Percentiles rank a stretch among this genome's conserved stretches.
Evolutionary conservation across 2,113 vertebrate species (phyloP).

Genomic region (Ameiurus melas): DNA sequence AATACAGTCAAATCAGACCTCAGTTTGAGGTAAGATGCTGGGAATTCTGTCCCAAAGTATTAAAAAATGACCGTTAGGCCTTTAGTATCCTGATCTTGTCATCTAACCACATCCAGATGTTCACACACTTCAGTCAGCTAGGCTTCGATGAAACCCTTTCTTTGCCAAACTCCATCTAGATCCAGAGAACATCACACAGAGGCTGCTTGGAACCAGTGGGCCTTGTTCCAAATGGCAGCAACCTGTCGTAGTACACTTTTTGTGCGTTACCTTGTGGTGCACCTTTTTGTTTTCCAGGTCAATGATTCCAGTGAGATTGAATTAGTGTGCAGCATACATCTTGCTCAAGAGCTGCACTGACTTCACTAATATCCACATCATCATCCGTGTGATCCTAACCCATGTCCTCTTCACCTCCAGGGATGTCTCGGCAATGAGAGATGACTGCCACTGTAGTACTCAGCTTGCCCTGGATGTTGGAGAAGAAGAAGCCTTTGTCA

Average conservation of each 20-base stretch:
- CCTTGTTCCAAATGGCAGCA: background rate
- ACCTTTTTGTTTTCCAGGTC: background rate
- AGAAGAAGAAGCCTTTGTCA: too few species aligned
- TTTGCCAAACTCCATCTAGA: background rate
- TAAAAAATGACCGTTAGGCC: background rate
- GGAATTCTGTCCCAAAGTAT: too few species aligned
- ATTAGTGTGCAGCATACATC: background rate
- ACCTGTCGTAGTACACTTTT: background rate
- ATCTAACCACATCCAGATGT: background rate
- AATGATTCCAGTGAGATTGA: background rate
- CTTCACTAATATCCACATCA: slow-evolving; percentile 14
- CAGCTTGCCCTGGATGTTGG: background rate
- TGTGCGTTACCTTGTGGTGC: background rate
- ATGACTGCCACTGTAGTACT: background rate
- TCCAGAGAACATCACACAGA: background rate
- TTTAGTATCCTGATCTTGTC: background rate
- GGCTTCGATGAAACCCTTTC: background rate
- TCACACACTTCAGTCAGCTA: background rate
- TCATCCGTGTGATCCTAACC: background rate
- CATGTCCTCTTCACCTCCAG: background rate
- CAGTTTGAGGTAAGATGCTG: background rate
- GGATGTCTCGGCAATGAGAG: background rate
- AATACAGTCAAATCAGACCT: background rate
- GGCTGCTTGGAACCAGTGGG: background rate
- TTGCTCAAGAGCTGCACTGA: slow-evolving; percentile 1